Evolutionary conservation across 53 echinoderm and acorn worm genomes (phyloP), one percentile per base, ranked within the genome.

Genomic region (Actinopyga echinites): DNA sequence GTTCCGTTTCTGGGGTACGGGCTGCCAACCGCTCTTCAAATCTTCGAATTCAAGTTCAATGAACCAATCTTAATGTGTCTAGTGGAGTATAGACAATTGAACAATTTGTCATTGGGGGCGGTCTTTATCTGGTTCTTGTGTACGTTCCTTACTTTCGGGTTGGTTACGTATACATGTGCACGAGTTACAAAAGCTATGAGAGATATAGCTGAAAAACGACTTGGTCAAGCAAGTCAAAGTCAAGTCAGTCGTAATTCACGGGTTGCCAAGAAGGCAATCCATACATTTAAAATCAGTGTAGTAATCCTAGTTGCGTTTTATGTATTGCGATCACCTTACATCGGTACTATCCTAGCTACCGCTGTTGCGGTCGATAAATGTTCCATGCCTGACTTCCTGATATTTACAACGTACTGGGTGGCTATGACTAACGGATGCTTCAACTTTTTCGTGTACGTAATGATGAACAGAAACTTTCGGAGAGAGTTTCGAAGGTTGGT

Each of bases 391-490:
- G 35, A 80, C 36, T 30, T 80, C 17, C 43, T 80, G 23, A 30
- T 80, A 37, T 80, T 80, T 30, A 6, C 35, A 38, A 57, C 60
- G 10, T 62, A 80, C 35, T 80, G 81, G 81, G 30, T 80, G 13
- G 34, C 62, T 1, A 80, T 80, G 81, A 37, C 38, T 3, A 45
- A 80, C 38, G 81, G 60, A 5, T 80, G 81, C 20, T 80, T 80
- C 62, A 80, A 80, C 62, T 80, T 80, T 24, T 59, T 80, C 63
- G 62, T 80, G 32, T 80, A 80, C 29, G 63, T 62, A 33, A 42
- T 80, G 17, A 80, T 80, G 81, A 80, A 80, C 81, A 38, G 24
- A 61, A 80, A 80, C 81, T 80, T 80, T 45, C 59, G 81, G 24
- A 25, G 63, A 61, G 81, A 80, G 62, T 80, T 80, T 29, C 36